These are phyloP conservation scores for Allochrocebus solatus DNA, from an alignment of 2,797 vertebrate species.

Conservation along the genomic window DNA sequence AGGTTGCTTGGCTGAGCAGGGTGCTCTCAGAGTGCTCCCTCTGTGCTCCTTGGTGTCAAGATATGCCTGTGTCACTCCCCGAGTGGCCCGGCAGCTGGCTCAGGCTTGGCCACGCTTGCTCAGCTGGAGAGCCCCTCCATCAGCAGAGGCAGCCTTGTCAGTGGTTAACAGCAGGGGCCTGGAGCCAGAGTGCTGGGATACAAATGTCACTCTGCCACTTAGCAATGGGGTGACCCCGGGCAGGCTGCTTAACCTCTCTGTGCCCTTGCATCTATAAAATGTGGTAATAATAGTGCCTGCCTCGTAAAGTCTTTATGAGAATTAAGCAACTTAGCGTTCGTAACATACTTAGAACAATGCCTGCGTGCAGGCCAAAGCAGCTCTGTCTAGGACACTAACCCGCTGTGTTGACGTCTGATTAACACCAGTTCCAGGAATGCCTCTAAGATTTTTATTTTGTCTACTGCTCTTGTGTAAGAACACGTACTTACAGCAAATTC, in stretches of 20 bases:
- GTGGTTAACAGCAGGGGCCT: neutral
- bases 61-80: neutral
- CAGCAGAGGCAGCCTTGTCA: neutral
- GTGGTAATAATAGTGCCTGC: neutral
- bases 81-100: neutral
- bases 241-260: neutral
- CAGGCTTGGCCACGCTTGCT: neutral
- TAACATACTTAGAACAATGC: neutral
- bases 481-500: no score
- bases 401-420: neutral
- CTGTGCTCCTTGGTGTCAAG: neutral
- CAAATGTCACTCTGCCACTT: neutral
- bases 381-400: neutral
- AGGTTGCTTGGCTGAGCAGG: neutral
- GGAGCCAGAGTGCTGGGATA: neutral
- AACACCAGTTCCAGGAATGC: neutral
- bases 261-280: neutral
- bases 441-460: neutral
- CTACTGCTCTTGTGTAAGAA: neutral
- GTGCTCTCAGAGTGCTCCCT: no score
- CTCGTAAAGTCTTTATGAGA: neutral
- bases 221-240: neutral
- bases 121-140: neutral
- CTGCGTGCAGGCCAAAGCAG: neutral
- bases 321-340: neutral